A percentile compares a stretch with the other conserved stretches of the same genome.
phyloP scores from a whole-genome alignment of 2,797 vertebrate species.

The Molossus alvarezi region DNA sequence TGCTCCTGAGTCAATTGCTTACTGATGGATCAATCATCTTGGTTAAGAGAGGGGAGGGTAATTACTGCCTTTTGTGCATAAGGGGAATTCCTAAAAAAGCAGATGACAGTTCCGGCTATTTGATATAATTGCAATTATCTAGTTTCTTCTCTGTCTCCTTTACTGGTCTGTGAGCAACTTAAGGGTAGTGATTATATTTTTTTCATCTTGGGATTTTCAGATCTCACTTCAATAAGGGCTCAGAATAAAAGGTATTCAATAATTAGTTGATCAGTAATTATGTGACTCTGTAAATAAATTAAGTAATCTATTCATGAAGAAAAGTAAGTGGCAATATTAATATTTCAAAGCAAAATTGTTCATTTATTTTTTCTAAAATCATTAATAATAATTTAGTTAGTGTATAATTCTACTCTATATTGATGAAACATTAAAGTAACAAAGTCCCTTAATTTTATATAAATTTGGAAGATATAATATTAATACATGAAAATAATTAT shows the following conservation, averaged over 20 bases:
- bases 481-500: not conserved
- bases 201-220: slow-evolving; percentile 5
- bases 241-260: not conserved
- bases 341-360: slow-evolving; percentile 68
- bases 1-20: slow-evolving; percentile 24
- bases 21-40: slow-evolving; percentile 5
- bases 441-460: slow-evolving; percentile 58
- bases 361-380: slow-evolving; percentile 39
- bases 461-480: slow-evolving; percentile 25
- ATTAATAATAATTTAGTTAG: slow-evolving; percentile 55
- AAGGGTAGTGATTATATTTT: not conserved
- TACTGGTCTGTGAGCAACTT: not conserved
- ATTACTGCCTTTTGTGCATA: slow-evolving; percentile 28
- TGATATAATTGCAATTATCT: slow-evolving; percentile 5
- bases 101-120: slow-evolving; percentile 1
- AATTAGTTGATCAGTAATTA: slow-evolving; percentile 13
- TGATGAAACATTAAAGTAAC: slow-evolving; percentile 27
- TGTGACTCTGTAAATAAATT: not conserved
- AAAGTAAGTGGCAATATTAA: slow-evolving; percentile 45
- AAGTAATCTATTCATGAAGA: slow-evolving; percentile 7
- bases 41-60: not conserved
- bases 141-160: slow-evolving; percentile 32
- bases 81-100: not conserved
- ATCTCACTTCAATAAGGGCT: not conserved
- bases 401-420: not conserved